phyloP scores from a whole-genome alignment of 1,140 invertebrate genomes.

The Pseudoatta argentina region DNA sequence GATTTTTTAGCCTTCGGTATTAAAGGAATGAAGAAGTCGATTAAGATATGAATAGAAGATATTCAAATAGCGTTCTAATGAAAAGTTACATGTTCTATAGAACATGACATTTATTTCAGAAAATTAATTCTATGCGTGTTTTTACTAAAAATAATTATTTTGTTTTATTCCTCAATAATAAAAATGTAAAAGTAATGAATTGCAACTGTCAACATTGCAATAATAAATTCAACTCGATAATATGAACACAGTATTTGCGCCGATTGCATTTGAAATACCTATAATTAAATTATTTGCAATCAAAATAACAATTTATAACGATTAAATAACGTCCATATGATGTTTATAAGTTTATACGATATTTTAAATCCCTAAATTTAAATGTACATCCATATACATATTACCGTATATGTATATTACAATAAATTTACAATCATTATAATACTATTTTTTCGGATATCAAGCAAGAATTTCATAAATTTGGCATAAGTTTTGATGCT shows the following conservation, averaged over 20 bases:
- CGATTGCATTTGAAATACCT: not conserved
- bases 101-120: not conserved
- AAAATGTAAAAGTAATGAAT: slow-evolving; percentile 2
- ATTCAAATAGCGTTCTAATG: not conserved
- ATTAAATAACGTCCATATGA: slow-evolving; percentile 16
- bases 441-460: not conserved
- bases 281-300: slow-evolving; percentile 22
- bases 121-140: not conserved
- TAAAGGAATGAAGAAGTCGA: not conserved
- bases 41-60: not conserved
- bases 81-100: not conserved
- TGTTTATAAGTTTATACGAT: slow-evolving; percentile 1
- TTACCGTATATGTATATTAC: not conserved
- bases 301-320: slow-evolving; percentile 8
- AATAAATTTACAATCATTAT: not conserved
- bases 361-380: slow-evolving; percentile 2
- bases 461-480: not conserved
- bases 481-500: slow-evolving; percentile 2
- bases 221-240: not conserved
- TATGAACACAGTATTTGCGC: not conserved
- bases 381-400: not conserved
- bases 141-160: not conserved
- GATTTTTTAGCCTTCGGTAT: not conserved
- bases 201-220: not conserved
- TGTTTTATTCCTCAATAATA: not conserved